Evolutionary conservation across 2,888 invertebrate genomes (phyloP).

Genomic region (Ormia ochracea): DNA sequence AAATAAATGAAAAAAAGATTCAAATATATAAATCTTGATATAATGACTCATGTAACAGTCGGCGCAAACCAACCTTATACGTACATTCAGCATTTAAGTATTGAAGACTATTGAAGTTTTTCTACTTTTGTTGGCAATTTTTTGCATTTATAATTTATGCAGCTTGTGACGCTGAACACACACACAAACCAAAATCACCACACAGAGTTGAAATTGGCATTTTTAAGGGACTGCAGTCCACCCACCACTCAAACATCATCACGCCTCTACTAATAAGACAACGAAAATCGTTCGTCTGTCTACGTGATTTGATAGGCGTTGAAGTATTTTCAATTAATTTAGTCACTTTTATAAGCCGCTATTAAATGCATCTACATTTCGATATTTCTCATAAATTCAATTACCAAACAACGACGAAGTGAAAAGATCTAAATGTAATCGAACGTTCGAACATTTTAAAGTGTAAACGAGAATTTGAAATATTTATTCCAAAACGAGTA

Average conservation of each 20-base stretch:
- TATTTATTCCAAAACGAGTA: slow-evolving; percentile 33
- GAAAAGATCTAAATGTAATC: slow-evolving; percentile 21
- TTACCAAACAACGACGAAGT: slow-evolving; percentile 30
- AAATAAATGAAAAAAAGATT: not conserved
- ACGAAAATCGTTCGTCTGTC: not conserved
- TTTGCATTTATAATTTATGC: slow-evolving; percentile 29
- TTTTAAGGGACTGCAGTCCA: not conserved
- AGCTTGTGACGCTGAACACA: slow-evolving; percentile 31
- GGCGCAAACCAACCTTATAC: not conserved
- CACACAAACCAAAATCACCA: slow-evolving; percentile 23
- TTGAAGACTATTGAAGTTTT: not conserved
- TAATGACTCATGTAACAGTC: slow-evolving; percentile 32
- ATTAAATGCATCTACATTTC: slow-evolving; percentile 48
- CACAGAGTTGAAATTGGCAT: slow-evolving; percentile 38
- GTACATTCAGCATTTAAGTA: not conserved
- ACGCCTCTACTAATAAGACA: not conserved
- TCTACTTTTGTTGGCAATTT: not conserved
- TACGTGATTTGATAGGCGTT: slow-evolving; percentile 48
- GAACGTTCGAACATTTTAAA: slow-evolving; percentile 8
- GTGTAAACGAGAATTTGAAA: slow-evolving; percentile 19
- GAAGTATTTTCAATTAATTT: slow-evolving; percentile 39
- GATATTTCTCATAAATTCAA: not conserved
- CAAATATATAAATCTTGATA: slow-evolving; percentile 14
- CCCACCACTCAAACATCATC: not conserved
- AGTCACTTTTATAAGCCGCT: slow-evolving; percentile 56